Evolutionary conservation across 2,113 vertebrate genomes (phyloP), one percentile per base, ranked within the genome.

Genomic region (Anguilla japonica): DNA sequence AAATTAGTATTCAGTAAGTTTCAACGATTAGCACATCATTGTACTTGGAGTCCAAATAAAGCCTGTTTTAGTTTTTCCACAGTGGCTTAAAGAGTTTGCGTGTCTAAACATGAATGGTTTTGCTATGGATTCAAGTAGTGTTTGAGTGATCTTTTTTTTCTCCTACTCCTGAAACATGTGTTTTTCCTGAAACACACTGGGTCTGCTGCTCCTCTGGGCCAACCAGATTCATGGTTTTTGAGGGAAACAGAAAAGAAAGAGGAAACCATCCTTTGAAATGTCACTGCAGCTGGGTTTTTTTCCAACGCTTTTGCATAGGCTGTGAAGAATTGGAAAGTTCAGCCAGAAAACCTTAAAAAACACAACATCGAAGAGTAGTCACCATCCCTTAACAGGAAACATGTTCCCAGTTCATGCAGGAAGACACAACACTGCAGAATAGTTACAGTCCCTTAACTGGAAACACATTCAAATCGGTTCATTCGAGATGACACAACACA

Each of bases 311-410:
- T 41, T 82, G 39, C 40, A 29, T 46, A 63, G 53, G 26, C 41
- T 50, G 15, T 81, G 26, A 46, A n/a, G 57, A 87, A 82, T 53
- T 82, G 41, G 57, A 82, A 80, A 86, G 6, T 15, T 41, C 50
- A 41, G 18, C 50, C 14, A 22, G 4, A 71, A 22, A 85, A 41
- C 43, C 39, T 46, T 20, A 53, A 85, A 85, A 39, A 43, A 53
- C 50, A 53, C 50, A 53, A 53, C 9, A 53, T 11, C 50, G 78
- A 5, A 78, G 63, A 26, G 15, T 46, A 53, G 50, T 14, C 11
- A 53, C 50, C 7, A 11, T 11, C 50, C 50, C 50, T 53, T 14
- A 53, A 53, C 50, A 53, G 50, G 50, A 53, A 53, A 53, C 50
- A 53, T 8, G 43, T 53, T 53, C 50, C 34, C 34, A 34, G 50